Conservation (phyloP, 37 sponge, comb jelly and placozoan species). For the Hexactinellida sp. region DNA sequence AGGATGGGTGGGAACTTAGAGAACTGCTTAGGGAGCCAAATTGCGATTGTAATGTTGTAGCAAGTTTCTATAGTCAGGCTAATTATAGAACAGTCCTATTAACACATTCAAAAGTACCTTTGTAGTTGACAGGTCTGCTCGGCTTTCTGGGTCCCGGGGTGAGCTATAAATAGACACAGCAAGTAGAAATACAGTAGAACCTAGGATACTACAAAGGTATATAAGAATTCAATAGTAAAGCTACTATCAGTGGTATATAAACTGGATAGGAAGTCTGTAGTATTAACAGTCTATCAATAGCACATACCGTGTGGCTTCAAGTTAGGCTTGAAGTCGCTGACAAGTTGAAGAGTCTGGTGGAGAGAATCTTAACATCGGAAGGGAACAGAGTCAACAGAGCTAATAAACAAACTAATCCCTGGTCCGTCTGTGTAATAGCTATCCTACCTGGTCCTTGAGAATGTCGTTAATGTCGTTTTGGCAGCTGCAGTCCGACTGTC, state of each 20-base stretch:
- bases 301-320: neutral
- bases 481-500: no score
- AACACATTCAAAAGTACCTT: no score
- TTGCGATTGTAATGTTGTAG: conserved; percentile 88
- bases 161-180: no score
- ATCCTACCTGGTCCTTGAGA: neutral
- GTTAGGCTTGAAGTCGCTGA: neutral
- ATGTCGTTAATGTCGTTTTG: neutral
- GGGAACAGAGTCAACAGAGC: no score
- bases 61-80: conserved; percentile 54
- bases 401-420: neutral
- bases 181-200: no score
- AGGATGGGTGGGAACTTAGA: conserved; percentile 58
- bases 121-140: conserved; percentile 55
- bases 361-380: neutral
- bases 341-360: neutral
- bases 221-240: neutral
- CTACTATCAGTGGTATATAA: no score
- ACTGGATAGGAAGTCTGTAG: no score
- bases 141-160: neutral
- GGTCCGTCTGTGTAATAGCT: neutral
- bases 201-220: no score
- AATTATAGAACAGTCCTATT: no score
- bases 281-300: no score
- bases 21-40: conserved; percentile 56